Conservation (phyloP, 2,113 vertebrate species). For the Aspiorhynchus laticeps region DNA sequence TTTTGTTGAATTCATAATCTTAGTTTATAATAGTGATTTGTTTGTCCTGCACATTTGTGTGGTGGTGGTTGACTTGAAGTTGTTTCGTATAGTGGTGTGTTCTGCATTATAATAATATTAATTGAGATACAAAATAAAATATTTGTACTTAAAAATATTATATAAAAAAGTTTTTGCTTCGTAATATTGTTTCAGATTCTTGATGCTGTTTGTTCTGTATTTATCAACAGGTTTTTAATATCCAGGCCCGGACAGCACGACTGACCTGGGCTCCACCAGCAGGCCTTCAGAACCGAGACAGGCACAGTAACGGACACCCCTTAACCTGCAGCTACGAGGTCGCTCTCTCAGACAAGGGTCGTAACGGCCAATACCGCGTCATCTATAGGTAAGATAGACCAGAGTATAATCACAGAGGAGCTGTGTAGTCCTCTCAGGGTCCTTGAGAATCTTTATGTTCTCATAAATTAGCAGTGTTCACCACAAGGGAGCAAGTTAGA, state of each 20-base stretch:
- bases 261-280: conserved; percentile 88
- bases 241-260: conserved; percentile 87
- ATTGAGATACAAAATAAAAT: not conserved
- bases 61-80: not conserved
- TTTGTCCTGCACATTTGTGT: not conserved
- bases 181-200: not conserved
- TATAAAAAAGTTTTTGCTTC: not conserved
- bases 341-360: conserved; percentile 93
- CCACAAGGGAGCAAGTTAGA: not conserved
- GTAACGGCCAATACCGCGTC: conserved; percentile 91
- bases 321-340: conserved; percentile 93
- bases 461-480: not conserved
- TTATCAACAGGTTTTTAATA: conserved; percentile 82
- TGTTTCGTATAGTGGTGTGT: not conserved
- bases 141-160: not conserved
- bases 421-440: not conserved
- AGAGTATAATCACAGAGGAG: not conserved
- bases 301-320: conserved; percentile 84
- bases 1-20: not conserved
- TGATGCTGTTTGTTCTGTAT: not conserved
- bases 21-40: not conserved
- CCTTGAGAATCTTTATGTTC: conserved; percentile 15
- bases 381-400: conserved; percentile 87
- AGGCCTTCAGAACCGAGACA: conserved; percentile 80
- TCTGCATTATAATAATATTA: not conserved